Conservation (phyloP, 1,140 invertebrate genomes). For the Platorchestia sp. region DNA sequence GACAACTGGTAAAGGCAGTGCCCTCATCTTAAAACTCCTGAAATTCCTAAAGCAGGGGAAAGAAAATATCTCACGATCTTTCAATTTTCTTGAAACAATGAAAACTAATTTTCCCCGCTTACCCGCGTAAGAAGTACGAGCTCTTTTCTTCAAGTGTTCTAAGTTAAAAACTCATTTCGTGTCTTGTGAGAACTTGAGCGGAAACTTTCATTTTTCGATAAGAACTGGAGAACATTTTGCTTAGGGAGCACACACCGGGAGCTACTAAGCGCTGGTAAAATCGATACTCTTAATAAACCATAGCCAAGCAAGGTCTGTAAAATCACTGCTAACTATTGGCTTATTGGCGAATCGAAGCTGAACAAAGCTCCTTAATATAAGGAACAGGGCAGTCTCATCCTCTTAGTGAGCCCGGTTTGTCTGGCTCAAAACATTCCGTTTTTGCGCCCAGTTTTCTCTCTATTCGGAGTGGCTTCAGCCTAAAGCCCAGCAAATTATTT, state of each 20-base stretch:
- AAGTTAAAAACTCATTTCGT: not conserved
- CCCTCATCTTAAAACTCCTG: not conserved
- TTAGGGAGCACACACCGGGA: not conserved
- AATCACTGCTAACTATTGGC: conserved; percentile 37
- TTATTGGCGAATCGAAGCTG: conserved; percentile 7
- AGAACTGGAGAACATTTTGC: not conserved
- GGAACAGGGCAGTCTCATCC: not conserved
- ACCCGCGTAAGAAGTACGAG: no score
- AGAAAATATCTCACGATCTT: not conserved
- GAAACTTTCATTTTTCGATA: not conserved
- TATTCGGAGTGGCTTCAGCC: not conserved
- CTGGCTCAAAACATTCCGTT: not conserved
- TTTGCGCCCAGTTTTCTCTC: not conserved
- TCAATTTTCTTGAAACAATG: not conserved
- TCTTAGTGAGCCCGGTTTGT: not conserved
- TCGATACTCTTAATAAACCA: conserved; percentile 54
- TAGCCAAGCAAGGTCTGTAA: conserved; percentile 22
- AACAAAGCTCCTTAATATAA: not conserved
- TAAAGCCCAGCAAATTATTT: not conserved
- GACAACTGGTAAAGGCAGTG: not conserved
- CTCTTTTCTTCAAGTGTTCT: no score
- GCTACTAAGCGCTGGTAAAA: not conserved
- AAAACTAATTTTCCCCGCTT: not conserved
- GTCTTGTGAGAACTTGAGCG: not conserved
- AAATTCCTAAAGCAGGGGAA: not conserved